A percentile compares a stretch with the other conserved stretches of the same genome.
phyloP scores from a whole-genome alignment of 2,888 invertebrate genomes.

The Furcula furcula region DNA sequence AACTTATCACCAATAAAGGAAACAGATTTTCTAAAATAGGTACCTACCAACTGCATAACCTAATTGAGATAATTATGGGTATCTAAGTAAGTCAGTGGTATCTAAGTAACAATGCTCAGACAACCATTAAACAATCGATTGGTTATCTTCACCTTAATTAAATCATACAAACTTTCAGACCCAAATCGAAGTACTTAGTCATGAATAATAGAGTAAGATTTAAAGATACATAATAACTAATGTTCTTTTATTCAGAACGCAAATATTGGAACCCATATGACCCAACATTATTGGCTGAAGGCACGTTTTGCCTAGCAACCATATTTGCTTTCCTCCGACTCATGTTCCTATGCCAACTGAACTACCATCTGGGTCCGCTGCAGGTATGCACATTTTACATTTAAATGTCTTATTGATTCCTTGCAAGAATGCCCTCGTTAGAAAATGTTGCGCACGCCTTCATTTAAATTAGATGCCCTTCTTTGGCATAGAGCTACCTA shows the following conservation, averaged over 20 bases:
- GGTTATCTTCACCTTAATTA: too few relatives aligned
- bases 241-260: conserved; percentile 63
- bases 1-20: too few relatives aligned
- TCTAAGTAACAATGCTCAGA: too few relatives aligned
- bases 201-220: conserved; percentile 1
- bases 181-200: background rate
- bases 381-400: conserved; percentile 48
- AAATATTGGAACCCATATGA: conserved; percentile 85
- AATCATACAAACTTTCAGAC: background rate
- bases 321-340: conserved; percentile 85
- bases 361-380: conserved; percentile 84
- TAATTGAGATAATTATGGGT: too few relatives aligned
- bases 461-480: conserved; percentile 30
- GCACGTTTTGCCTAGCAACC: conserved; percentile 84
- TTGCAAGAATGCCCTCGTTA: conserved; percentile 38
- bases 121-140: too few relatives aligned
- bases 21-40: too few relatives aligned
- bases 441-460: conserved; percentile 28
- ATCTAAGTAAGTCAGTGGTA: too few relatives aligned
- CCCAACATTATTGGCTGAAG: conserved; percentile 84
- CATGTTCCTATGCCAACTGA: conserved; percentile 83
- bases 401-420: conserved; percentile 29
- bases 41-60: too few relatives aligned
- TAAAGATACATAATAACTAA: background rate
- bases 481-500: conserved; percentile 10